Base-by-base conservation (phyloP, 2,888 invertebrate genomes). In the Aspidapion aeneum region DNA sequence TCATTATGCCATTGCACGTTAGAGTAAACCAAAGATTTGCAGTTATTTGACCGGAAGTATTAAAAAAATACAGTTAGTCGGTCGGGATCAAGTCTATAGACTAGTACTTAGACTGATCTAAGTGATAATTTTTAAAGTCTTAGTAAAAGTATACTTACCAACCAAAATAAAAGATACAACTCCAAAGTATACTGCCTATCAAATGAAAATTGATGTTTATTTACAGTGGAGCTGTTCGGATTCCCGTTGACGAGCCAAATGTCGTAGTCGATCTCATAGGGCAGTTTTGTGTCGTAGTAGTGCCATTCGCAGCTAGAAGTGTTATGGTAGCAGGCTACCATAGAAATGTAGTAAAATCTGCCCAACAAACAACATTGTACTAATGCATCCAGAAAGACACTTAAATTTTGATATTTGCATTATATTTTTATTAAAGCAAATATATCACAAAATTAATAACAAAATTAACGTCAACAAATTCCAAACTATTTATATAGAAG, bases 191-290 rank as follows among this genome's bases (percentile, higher is more conserved):
- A 94, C 63, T 72, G 96, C 76, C 92, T 87, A 77, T 98, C 98
- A 81, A 96, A 98, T 0, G 97, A 97, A 79, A 98, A 98, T 78
- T 98, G 96, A 81, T 95, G 96, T 63, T 93, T 88, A 78, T 94
- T 96, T 74, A 91, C 91, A 65, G 91, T 86, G 64, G 93, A 92
- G 72, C 88, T 85, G 77, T 93, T 93, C 0, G 98, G 98, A 80
- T 94, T 93, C 21, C 98, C 97, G 81, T 98, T 98, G 5, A 98
- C 97, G 57, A 98, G 84, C 91, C 95, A 96, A 70, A 98, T 90
- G 78, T 98, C 94, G 79, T 97, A 98, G 59, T 89, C 82, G 16
- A 94, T 80, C 59, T 85, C 80, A 58, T 74, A 75, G 18, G 75
- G 69, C 22, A 63, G 58, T 55, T 67, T 63, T 12, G 86, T 83